Evolutionary conservation across 1,140 invertebrate species (phyloP).

Genomic region (Myzus persicae): DNA sequence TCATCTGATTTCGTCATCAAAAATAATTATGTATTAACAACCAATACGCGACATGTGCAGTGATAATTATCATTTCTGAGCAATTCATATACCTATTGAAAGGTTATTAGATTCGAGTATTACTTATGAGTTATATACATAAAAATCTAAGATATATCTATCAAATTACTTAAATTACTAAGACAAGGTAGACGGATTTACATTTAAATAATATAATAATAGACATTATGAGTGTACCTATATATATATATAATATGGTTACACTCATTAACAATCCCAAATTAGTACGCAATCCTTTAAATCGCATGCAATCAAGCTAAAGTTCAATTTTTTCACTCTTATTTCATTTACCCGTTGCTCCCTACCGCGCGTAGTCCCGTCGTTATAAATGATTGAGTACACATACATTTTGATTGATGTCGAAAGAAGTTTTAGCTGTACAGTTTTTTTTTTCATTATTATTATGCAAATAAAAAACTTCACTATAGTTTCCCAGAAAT

Average conservation of each 20-base stretch:
- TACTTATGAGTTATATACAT: background rate
- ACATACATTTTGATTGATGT: background rate
- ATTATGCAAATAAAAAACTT: conserved; percentile 12
- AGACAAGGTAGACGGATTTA: background rate
- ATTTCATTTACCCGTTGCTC: background rate
- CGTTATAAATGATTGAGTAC: conserved; percentile 20
- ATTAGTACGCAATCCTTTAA: background rate
- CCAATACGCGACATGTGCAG: background rate
- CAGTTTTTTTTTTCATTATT: background rate
- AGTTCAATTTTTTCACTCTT: background rate
- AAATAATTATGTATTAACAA: background rate
- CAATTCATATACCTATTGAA: background rate
- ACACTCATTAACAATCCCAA: background rate
- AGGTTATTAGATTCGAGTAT: background rate
- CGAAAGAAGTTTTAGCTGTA: background rate
- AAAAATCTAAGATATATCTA: background rate
- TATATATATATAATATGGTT: background rate
- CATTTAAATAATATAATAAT: background rate
- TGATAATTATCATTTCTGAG: background rate
- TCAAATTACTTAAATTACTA: background rate
- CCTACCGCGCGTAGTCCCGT: background rate
- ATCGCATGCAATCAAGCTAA: background rate
- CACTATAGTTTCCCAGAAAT: background rate
- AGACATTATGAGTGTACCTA: background rate
- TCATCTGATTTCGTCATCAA: background rate